phyloP scores from a whole-genome alignment of 2,797 vertebrate genomes.

The Naso thynnoides region DNA sequence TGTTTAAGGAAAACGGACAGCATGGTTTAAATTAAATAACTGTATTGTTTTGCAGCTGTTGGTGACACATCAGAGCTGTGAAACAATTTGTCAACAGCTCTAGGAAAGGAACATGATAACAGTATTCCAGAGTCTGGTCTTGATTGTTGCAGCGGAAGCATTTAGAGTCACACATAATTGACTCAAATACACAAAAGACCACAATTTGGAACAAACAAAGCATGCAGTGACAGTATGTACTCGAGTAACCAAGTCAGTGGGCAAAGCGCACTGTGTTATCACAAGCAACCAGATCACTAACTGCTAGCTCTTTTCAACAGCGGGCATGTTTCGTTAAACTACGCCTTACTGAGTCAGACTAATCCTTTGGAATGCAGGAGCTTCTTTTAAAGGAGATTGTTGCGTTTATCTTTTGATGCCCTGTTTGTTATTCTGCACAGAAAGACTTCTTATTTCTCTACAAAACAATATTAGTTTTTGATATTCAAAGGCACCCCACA shows the following conservation, averaged over 20 bases:
- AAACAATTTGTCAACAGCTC: constrained; percentile 11
- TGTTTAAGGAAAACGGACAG: background rate
- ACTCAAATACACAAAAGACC: constrained; percentile 20
- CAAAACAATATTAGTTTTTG: constrained; percentile 22
- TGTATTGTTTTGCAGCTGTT: background rate
- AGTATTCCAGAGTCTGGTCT: background rate
- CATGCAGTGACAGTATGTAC: background rate
- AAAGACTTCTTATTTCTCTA: constrained; percentile 8
- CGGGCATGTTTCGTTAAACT: constrained; percentile 33
- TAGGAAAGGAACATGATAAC: constrained; percentile 12
- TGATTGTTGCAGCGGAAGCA: constrained; percentile 9
- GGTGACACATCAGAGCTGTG: background rate
- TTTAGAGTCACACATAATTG: constrained; percentile 7
- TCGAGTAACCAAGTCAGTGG: background rate
- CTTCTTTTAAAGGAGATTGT: constrained; percentile 15
- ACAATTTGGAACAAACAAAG: background rate
- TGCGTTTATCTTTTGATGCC: constrained; percentile 31
- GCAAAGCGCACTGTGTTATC: background rate
- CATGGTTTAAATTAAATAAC: background rate
- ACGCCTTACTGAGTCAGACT: constrained; percentile 42
- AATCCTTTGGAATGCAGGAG: constrained; percentile 39
- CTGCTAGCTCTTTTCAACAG: constrained; percentile 27
- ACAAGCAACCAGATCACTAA: constrained; percentile 3
- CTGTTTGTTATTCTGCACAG: constrained; percentile 23
- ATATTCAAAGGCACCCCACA: constrained; percentile 10